Conservation (phyloP, 2,888 invertebrate species). For the Alcis repandata region DNA sequence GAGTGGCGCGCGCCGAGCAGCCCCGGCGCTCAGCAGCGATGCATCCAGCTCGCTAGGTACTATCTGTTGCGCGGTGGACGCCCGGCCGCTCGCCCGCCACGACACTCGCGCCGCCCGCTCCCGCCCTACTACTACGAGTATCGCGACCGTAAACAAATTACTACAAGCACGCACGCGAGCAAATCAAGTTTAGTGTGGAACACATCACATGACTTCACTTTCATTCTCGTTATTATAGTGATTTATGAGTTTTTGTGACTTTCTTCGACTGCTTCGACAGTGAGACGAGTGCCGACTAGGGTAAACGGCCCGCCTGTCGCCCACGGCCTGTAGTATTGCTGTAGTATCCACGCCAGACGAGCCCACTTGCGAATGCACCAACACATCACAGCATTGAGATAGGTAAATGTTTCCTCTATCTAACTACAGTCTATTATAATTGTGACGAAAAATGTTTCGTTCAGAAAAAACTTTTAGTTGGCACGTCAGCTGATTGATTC, state of each 20-base stretch:
- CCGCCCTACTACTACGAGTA: constrained; percentile 59
- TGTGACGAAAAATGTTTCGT: neutral
- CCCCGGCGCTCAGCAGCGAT: constrained; percentile 55
- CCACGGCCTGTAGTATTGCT: constrained; percentile 75
- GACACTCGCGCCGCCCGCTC: constrained; percentile 60
- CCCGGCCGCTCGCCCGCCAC: constrained; percentile 54
- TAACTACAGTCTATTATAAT: neutral
- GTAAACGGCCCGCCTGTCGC: constrained; percentile 74
- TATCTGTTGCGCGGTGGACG: constrained; percentile 81
- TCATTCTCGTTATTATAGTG: constrained; percentile 45
- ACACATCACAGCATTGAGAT: constrained; percentile 54
- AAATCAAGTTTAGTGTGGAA: constrained; percentile 52
- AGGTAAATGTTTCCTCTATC: constrained; percentile 19
- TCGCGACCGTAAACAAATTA: constrained; percentile 75
- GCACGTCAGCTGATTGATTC: constrained; percentile 24
- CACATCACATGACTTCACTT: constrained; percentile 39
- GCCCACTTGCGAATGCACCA: constrained; percentile 67
- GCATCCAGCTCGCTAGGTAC: constrained; percentile 64
- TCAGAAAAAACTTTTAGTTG: neutral
- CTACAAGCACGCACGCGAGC: constrained; percentile 56
- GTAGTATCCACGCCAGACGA: constrained; percentile 69
- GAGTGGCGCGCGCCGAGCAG: constrained; percentile 69
- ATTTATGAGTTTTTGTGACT: constrained; percentile 59
- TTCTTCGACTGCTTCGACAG: constrained; percentile 56
- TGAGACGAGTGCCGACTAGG: constrained; percentile 62